Evolutionary conservation across 1,140 invertebrate species (phyloP), one percentile per base, ranked within the genome.

Genomic region (Anagrus nilaparvatae): DNA sequence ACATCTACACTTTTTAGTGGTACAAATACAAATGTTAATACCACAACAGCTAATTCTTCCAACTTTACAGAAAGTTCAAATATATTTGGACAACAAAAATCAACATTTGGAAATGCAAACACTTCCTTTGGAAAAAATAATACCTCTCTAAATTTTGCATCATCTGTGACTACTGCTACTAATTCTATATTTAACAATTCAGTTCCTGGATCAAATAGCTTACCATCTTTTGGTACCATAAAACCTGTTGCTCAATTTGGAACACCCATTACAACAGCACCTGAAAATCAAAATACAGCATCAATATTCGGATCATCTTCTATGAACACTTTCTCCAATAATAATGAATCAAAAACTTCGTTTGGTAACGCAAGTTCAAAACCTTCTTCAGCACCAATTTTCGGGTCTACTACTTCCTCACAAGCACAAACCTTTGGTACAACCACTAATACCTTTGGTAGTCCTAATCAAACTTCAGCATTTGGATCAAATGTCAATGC

Each of bases 221-320:
- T 47, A 10, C 29, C 45, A 3, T 37, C 29, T 2, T 17, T 42
- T 2, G 19, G 24, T 14, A 28, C 32, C 1, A 51, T 25, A n/a
- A 56, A 50, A 21, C 16, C 45, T 14, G 3, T 21, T 3, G 40
- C 55, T 12, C 45, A 47, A 10, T 58, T 56, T 14, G 46, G 44
- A 9, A 13, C n/a, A n/a, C 9, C 37, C 2, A 29, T 44, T 17
- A 23, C 27, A 27, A 12, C 35, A 4, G 7, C 25, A 21, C 5
- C 31, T 31, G 28, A 4, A 29, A 14, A 5, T 20, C 12, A 10
- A 20, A 28, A 36, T 6, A 13, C 43, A n/a, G 17, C 38, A 34
- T 12, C 29, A 23, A 29, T 18, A 18, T 43, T 39, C 28, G 43
- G 20, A 14, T 33, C 33, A 14, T n/a, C 34, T 14, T 27, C 31